Evolutionary conservation across 1,140 invertebrate species (phyloP).

Genomic region (Neomicropteryx cornuta): DNA sequence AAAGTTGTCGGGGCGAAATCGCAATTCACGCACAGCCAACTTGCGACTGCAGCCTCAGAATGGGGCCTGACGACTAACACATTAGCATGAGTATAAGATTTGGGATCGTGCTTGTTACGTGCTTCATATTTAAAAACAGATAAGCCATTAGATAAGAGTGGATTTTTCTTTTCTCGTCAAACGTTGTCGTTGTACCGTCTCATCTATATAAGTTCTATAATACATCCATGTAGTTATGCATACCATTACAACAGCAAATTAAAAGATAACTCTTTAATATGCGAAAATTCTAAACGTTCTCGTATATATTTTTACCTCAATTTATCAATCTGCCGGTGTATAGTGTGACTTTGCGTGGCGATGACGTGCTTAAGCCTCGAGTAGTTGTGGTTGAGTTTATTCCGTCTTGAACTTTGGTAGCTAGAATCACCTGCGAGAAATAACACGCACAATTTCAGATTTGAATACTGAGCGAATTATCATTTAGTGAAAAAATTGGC

Average conservation of each 20-base stretch:
- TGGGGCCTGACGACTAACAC: no score
- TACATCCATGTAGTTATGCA: not conserved
- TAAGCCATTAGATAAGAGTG: not conserved
- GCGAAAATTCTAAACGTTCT: not conserved
- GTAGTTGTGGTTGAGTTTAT: constrained; percentile 38
- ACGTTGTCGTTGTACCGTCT: not conserved
- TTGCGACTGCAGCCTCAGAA: no score
- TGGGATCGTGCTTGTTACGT: no score
- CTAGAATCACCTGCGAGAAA: no score
- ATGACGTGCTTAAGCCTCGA: constrained; percentile 66
- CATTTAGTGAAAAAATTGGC: no score
- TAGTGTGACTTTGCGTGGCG: constrained; percentile 70
- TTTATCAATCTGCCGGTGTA: constrained; percentile 58
- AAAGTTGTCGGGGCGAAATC: no score
- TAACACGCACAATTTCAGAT: no score
- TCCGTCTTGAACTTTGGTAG: no score
- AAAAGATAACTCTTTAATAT: not conserved
- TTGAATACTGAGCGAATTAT: no score
- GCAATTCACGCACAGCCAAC: no score
- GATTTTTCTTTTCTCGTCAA: not conserved
- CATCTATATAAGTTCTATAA: not conserved
- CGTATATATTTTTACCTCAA: constrained; percentile 32
- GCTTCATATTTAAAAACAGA: not conserved
- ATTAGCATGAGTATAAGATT: no score
- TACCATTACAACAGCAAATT: not conserved